Percentiles rank a stretch among this genome's conserved stretches.
These are phyloP conservation scores for Zaprionus obscuricornis DNA, from an alignment of 2,888 invertebrate genomes.

Conservation along the genomic window DNA sequence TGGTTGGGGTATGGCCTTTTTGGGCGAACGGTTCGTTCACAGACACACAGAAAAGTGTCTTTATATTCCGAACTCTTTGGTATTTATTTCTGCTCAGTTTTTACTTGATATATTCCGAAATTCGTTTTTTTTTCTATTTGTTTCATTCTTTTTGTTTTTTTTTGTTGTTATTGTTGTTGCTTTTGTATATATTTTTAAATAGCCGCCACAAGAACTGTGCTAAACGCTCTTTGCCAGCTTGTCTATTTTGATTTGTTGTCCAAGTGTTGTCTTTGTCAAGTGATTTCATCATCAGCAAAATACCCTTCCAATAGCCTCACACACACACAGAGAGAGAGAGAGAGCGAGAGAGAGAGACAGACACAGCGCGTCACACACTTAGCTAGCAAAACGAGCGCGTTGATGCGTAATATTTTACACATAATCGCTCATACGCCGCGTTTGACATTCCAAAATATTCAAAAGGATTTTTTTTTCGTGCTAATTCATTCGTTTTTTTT, in stretches of 20 bases:
- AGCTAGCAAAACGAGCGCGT: conserved; percentile 12
- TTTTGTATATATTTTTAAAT: conserved; percentile 62
- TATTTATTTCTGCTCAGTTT: conserved; percentile 65
- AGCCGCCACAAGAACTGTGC: conserved; percentile 73
- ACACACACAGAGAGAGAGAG: too few species aligned
- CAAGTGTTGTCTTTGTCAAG: conserved; percentile 67
- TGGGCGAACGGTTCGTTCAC: conserved; percentile 77
- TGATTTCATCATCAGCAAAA: conserved; percentile 53
- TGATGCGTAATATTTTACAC: conserved; percentile 71
- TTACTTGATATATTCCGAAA: conserved; percentile 74
- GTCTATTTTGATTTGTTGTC: conserved; percentile 77
- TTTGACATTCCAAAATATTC: conserved; percentile 29
- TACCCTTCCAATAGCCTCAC: neutral
- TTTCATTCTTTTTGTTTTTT: too few species aligned
- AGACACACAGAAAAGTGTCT: conserved; percentile 72
- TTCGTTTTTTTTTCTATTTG: conserved; percentile 55
- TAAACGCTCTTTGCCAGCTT: conserved; percentile 72
- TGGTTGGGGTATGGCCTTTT: conserved; percentile 63
- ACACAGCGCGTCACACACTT: conserved; percentile 12
- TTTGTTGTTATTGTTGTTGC: conserved; percentile 29
- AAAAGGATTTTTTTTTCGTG: conserved; percentile 26
- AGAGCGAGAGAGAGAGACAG: too few species aligned
- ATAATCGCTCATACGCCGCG: conserved; percentile 69
- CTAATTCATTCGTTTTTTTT: conserved; percentile 10
- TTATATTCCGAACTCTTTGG: conserved; percentile 76